phyloP scores from a whole-genome alignment of 2,797 vertebrate species.

The Pangasius mekongensis region DNA sequence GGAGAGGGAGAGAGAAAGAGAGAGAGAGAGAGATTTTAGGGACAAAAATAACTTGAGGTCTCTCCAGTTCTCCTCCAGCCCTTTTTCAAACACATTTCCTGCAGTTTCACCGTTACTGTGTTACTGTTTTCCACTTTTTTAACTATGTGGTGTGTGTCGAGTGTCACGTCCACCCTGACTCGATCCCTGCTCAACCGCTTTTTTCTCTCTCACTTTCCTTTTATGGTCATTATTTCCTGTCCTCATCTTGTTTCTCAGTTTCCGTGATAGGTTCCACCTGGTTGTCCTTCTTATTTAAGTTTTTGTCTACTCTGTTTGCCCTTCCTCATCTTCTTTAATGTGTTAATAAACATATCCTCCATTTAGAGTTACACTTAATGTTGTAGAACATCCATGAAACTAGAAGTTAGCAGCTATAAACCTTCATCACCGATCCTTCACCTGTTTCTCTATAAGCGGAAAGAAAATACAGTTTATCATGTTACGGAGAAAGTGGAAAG shows the following conservation, averaged over 20 bases:
- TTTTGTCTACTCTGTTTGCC: not conserved
- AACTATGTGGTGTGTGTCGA: not conserved
- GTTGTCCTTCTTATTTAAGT: not conserved
- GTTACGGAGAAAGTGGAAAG: not conserved
- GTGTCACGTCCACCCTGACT: not conserved
- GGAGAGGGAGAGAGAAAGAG: not conserved
- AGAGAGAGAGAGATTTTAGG: not conserved
- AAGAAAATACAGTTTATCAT: not conserved
- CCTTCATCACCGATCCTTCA: not conserved
- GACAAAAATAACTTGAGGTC: not conserved
- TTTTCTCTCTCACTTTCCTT: not conserved
- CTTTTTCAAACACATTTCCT: not conserved
- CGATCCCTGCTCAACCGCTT: not conserved
- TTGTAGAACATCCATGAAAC: not conserved
- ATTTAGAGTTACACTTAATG: conserved; percentile 1
- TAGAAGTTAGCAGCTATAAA: not conserved
- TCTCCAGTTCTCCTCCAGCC: not conserved
- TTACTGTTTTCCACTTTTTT: not conserved
- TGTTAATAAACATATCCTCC: not conserved
- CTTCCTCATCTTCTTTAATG: not conserved
- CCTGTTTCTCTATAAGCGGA: not conserved
- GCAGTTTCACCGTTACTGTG: not conserved
- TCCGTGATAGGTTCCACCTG: not conserved
- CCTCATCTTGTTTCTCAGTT: not conserved
- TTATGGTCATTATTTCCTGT: not conserved